phyloP scores from a whole-genome alignment of 2,113 vertebrate species.

The Mesembrinibis cayennensis region DNA sequence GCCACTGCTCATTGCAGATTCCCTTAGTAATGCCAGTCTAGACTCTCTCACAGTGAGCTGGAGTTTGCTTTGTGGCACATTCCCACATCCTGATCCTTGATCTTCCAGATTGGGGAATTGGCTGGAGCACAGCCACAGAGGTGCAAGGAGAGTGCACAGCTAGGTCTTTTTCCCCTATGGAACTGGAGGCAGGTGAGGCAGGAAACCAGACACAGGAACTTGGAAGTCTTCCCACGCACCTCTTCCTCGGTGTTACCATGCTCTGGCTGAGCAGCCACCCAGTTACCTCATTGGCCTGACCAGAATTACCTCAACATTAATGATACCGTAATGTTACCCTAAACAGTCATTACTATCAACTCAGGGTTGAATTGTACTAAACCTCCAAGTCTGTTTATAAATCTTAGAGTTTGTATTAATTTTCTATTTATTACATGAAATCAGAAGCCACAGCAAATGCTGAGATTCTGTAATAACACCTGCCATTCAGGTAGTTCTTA shows the following conservation, averaged over 20 bases:
- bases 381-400: background rate
- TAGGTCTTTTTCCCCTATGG: background rate
- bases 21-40: background rate
- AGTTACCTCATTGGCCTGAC: background rate
- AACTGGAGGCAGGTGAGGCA: background rate
- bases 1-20: background rate
- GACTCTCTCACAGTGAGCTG: background rate
- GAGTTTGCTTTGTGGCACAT: background rate
- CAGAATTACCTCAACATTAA: background rate
- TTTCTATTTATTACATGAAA: background rate
- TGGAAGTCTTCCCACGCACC: background rate
- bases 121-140: background rate
- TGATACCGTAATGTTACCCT: background rate
- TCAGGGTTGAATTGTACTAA: background rate
- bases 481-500: background rate
- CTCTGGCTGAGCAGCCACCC: background rate
- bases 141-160: background rate
- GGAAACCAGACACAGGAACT: background rate
- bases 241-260: background rate
- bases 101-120: background rate
- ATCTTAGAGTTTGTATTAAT: fast-evolving
- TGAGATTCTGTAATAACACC: background rate
- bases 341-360: background rate
- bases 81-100: background rate
- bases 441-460: background rate